Evolutionary conservation across 2,113 vertebrate genomes (phyloP).

Genomic region (Aviceda subcristata): DNA sequence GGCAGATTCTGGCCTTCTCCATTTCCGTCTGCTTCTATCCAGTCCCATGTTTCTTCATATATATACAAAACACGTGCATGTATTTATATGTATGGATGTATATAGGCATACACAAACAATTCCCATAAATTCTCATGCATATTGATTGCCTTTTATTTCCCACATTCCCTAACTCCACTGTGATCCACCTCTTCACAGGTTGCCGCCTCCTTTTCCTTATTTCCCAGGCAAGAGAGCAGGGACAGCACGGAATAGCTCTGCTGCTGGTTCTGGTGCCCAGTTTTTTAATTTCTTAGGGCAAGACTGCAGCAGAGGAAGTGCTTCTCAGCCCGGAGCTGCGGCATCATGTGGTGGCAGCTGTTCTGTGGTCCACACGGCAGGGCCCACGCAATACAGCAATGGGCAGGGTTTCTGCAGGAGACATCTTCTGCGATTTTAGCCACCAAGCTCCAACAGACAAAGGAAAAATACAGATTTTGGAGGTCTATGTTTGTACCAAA

Average conservation of each 20-base stretch:
- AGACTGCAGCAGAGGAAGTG: not conserved
- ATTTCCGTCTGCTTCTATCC: not conserved
- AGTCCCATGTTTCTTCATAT: not conserved
- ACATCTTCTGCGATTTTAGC: not conserved
- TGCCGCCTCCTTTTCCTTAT: not conserved
- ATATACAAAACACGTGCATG: not conserved
- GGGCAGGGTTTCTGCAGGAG: not conserved
- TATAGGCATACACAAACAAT: not conserved
- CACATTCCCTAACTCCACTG: not conserved
- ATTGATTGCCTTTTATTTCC: not conserved
- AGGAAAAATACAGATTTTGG: not conserved
- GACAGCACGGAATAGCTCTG: not conserved
- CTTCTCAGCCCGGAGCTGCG: not conserved
- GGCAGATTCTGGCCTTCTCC: not conserved
- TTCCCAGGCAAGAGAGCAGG: not conserved
- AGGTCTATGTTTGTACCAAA: not conserved
- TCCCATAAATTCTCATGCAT: not conserved
- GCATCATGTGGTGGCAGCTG: not conserved
- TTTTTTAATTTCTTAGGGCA: not conserved
- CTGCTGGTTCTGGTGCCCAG: not conserved
- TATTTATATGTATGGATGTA: not conserved
- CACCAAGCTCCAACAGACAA: not conserved
- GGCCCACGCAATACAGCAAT: rapidly evolving
- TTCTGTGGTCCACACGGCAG: rapidly evolving
- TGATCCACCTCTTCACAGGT: not conserved